Base-by-base conservation (phyloP, 2,113 vertebrate species). In the Sebastes schlegelii region DNA sequence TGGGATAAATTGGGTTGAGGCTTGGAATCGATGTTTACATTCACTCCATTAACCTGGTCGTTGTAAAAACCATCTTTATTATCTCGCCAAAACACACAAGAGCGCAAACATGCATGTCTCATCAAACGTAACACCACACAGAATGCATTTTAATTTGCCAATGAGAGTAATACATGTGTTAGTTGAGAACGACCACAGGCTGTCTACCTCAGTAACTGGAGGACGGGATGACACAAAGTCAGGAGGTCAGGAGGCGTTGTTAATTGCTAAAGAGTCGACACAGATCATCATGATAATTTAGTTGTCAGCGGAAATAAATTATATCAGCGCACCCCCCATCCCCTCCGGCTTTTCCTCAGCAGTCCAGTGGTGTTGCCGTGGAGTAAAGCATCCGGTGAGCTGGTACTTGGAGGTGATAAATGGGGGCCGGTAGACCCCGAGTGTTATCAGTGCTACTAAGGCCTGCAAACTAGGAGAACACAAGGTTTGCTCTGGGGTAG, bases 361-460 rank as follows among this genome's bases (percentile, higher is more conserved):
- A 11, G n/a, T 46, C 34, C 55, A 46, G 49, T 52, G 43, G 19
- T 62, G 51, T 34, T 65, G 54, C 42, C 45, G n/a, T 52, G 21
- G 17, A 48, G 52, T 8, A 34, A 42, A 79, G 65, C 54, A 26
- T 70, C 5, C 1, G 3, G 43, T 10, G 61, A 77, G 66, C 34
- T 70, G n/a, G 52, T 80, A 66, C 69, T 76, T 67, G 4, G 21
- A 3, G 69, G 68, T 91, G 83, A 91, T 90, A 63, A 87, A 93
- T 87, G 73, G 73, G 23, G 71, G 42, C 64, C 9, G 8, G 74
- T 54, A 49, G 79, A 88, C 82, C 78, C 3, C 0, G 19, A 71
- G 67, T 79, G 69, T 91, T 91, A 92, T 92, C 85, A 64, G 72
- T 46, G 49, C 54, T 69, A 48, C 74, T 70, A 74, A 82, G 74